Percentiles rank a stretch among this genome's conserved stretches.
Evolutionary conservation across 2,888 invertebrate species (phyloP).

Genomic region (Phengaris arion): DNA sequence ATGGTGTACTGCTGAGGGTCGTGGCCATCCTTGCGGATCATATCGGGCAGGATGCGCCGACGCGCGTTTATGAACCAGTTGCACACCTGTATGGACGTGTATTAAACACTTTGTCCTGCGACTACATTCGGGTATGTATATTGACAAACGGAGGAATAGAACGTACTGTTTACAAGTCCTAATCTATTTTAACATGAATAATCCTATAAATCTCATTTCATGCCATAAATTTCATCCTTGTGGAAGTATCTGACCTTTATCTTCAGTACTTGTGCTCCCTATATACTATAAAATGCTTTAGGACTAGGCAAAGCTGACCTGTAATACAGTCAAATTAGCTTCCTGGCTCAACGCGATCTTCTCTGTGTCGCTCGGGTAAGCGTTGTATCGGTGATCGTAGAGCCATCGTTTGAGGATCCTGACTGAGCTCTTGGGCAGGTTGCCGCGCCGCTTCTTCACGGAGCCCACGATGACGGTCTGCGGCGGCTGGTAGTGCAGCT

Average conservation of each 20-base stretch:
- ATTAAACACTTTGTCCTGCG: too few relatives aligned
- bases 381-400: slow-evolving; percentile 95
- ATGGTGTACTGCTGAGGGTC: slow-evolving; percentile 95
- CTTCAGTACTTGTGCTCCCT: too few relatives aligned
- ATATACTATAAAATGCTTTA: too few relatives aligned
- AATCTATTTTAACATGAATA: too few relatives aligned
- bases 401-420: slow-evolving; percentile 95
- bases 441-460: slow-evolving; percentile 91
- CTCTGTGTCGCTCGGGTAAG: slow-evolving; percentile 96
- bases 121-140: too few relatives aligned
- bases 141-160: too few relatives aligned
- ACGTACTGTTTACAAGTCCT: too few relatives aligned
- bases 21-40: slow-evolving; percentile 94
- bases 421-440: slow-evolving; percentile 95
- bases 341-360: slow-evolving; percentile 91
- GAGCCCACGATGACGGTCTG: slow-evolving; percentile 64
- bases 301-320: slow-evolving; percentile 73
- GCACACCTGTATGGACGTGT: slow-evolving; percentile 80
- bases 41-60: slow-evolving; percentile 93
- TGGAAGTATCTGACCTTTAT: too few relatives aligned
- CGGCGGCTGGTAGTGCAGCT: slow-evolving; percentile 41
- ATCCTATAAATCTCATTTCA: too few relatives aligned
- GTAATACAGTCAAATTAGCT: slow-evolving; percentile 91
- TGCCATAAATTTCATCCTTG: too few relatives aligned
- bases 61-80: slow-evolving; percentile 98